Evolutionary conservation across 2,797 vertebrate genomes (phyloP).

Genomic region (Phrynocephalus vlangalii): DNA sequence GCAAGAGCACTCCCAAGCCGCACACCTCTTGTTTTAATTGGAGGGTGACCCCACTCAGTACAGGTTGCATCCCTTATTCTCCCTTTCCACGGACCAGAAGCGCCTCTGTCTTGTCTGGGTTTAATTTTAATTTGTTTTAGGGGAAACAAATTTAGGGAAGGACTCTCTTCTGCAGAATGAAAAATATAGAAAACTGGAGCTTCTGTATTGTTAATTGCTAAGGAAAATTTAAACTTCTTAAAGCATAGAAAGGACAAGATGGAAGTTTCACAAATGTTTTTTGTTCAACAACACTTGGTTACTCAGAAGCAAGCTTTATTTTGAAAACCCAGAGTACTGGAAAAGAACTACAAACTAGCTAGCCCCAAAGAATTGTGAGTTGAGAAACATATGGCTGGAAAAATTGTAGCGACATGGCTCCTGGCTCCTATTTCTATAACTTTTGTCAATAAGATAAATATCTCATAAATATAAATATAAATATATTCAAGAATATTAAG

Average conservation of each 20-base stretch:
- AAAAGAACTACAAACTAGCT: not conserved
- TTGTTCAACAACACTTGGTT: not conserved
- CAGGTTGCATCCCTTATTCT: too few relatives aligned
- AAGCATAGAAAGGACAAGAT: not conserved
- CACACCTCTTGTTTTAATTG: too few relatives aligned
- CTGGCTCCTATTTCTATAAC: not conserved
- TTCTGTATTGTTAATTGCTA: not conserved
- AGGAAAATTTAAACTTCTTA: not conserved
- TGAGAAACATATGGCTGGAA: not conserved
- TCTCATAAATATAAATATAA: not conserved
- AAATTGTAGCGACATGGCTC: not conserved
- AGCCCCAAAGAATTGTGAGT: not conserved
- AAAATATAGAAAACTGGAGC: slow-evolving; percentile 11
- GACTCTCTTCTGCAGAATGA: not conserved
- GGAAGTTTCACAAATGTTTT: slow-evolving; percentile 1
- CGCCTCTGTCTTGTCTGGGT: too few relatives aligned
- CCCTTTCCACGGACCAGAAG: too few relatives aligned
- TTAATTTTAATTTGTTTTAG: too few relatives aligned
- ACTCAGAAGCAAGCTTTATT: not conserved
- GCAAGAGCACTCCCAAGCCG: too few relatives aligned
- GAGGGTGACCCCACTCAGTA: too few relatives aligned
- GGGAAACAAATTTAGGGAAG: not conserved
- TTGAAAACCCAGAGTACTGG: not conserved
- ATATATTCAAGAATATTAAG: not conserved
- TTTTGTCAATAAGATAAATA: not conserved